These are phyloP conservation scores for Agrenia bidenticulata DNA, from an alignment of 2,888 invertebrate species.

Conservation along the genomic window DNA sequence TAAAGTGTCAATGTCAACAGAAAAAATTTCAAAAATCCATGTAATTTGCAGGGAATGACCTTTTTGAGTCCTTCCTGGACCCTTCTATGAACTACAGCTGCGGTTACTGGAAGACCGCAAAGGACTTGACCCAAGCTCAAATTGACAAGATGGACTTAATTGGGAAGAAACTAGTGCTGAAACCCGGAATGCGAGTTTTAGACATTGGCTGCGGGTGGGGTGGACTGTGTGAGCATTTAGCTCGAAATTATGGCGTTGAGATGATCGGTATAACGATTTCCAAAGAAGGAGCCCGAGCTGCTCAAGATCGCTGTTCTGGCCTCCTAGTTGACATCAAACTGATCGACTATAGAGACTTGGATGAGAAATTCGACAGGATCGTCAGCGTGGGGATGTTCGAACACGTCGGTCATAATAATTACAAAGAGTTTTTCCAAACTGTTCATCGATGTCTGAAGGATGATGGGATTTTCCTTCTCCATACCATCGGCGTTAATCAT, in stretches of 20 bases:
- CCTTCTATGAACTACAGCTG: constrained; percentile 44
- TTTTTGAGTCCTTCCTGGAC: constrained; percentile 44
- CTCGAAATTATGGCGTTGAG: constrained; percentile 42
- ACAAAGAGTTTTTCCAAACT: constrained; percentile 17
- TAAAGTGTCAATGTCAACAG: background rate
- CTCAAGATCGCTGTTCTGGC: constrained; percentile 21
- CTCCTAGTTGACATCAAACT: constrained; percentile 39
- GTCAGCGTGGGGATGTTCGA: constrained; percentile 50
- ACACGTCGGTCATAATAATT: constrained; percentile 48
- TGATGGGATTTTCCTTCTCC: constrained; percentile 2
- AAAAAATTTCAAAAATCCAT: background rate
- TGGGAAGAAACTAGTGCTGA: constrained; percentile 41
- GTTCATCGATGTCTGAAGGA: constrained; percentile 11
- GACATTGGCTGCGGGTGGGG: constrained; percentile 51
- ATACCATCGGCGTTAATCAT: constrained; percentile 34
- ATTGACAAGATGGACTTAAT: constrained; percentile 47
- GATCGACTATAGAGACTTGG: constrained; percentile 41
- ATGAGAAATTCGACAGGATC: constrained; percentile 47
- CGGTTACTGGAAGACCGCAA: constrained; percentile 48
- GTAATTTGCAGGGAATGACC: constrained; percentile 37
- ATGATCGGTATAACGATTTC: constrained; percentile 48
- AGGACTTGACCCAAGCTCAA: constrained; percentile 45
- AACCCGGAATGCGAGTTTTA: constrained; percentile 48
- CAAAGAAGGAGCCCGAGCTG: constrained; percentile 9
- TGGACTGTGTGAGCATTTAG: constrained; percentile 40